Evolutionary conservation across 2,888 invertebrate genomes (phyloP), one percentile per base, ranked within the genome.

Genomic region (Chorisops tibialis): DNA sequence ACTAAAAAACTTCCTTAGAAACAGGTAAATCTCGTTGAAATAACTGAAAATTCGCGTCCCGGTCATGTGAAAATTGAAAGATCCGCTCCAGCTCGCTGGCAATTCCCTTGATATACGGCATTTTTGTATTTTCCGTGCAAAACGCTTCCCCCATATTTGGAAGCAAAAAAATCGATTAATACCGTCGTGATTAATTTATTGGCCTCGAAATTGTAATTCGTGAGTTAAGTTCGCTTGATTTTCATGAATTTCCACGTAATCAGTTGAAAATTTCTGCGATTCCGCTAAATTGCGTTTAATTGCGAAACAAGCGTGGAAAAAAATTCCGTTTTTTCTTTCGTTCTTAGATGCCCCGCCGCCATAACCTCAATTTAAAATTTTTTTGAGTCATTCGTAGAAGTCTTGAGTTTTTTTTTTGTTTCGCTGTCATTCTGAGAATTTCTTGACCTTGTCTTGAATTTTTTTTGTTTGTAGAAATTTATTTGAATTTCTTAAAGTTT

Each of bases 161-260:
- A 19, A 9, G 59, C n/a, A n/a, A 59, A 59, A 59, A 59, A 59
- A 59, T 59, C 59, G 59, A 59, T 59, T 59, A 45, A 58, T 30
- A 24, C 18, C 41, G 14, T 2, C 30, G 3, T 30, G 30, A 5
- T 30, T 30, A 30, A n/a, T n/a, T 30, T 30, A 30, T 30, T 9
- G 30, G 30, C 3, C 9, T 7, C 30, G 30, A 30, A n/a, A 30
- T 30, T 30, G 3, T 30, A 30, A 9, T 30, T 30, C 5, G 30
- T 9, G 30, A 30, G 5, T 1, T 2, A 30, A 30, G 30, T 30
- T 30, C 9, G 7, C 7, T 30, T 7, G 30, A 30, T 30, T 30
- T 30, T 30, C 30, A 30, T 9, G 30, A 2, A 30, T 1, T 2
- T 30, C 24, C 24, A 24, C 24, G 24, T 30, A 2, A 2, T 30